Percentiles rank a stretch among this genome's conserved stretches.
Conservation (phyloP, 2,113 vertebrate species). For the Gymnogyps californianus region DNA sequence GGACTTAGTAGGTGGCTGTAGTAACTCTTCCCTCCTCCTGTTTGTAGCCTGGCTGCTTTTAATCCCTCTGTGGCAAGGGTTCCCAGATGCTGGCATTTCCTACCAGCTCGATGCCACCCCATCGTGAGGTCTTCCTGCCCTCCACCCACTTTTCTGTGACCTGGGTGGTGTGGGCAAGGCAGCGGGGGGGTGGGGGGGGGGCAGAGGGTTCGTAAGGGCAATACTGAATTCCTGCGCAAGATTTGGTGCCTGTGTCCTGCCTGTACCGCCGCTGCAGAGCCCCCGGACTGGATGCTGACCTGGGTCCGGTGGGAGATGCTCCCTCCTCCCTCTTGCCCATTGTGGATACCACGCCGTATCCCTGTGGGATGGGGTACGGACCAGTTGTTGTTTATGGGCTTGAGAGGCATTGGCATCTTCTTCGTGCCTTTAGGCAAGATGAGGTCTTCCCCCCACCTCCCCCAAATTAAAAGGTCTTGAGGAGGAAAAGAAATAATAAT, state of each 20-base stretch:
- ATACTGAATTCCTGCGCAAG: not conserved
- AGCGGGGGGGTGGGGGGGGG: accelerated
- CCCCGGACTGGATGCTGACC: not conserved
- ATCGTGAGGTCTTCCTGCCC: not conserved
- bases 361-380: accelerated
- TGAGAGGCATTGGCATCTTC: not conserved
- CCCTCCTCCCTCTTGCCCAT: accelerated
- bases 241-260: not conserved
- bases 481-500: not conserved
- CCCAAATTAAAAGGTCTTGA: not conserved
- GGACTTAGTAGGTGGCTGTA: not conserved
- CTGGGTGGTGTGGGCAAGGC: not conserved
- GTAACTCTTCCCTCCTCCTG: not conserved
- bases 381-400: not conserved
- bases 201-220: not conserved
- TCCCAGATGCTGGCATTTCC: not conserved
- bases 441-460: not conserved
- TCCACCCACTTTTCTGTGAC: not conserved
- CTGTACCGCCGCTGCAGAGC: not conserved
- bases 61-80: not conserved
- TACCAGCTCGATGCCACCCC: not conserved
- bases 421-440: not conserved
- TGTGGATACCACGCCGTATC: accelerated
- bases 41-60: not conserved
- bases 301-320: not conserved